A percentile compares a stretch with the other conserved stretches of the same genome.
Conservation (phyloP, 2,888 invertebrate species). For the Matsumyia berberina region DNA sequence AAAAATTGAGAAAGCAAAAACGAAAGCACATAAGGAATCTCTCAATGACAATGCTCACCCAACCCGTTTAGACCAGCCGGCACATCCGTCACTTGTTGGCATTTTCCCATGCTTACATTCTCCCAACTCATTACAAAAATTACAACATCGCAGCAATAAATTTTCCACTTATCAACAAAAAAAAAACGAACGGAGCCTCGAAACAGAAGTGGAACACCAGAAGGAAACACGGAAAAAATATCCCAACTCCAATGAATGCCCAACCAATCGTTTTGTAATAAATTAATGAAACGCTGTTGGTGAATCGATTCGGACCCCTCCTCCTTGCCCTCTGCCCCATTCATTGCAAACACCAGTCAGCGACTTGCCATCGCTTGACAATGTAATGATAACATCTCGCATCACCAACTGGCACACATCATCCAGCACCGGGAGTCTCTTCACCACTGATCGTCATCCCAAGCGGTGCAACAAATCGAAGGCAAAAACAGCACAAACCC, state of each 20-base stretch:
- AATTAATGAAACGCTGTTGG: conserved; percentile 70
- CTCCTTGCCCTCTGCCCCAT: no score
- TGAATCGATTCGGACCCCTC: conserved; percentile 29
- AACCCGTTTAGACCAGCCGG: conserved; percentile 26
- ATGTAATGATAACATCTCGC: conserved; percentile 62
- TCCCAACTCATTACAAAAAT: conserved; percentile 57
- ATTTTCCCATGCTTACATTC: conserved; percentile 62
- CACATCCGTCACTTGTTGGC: conserved; percentile 38
- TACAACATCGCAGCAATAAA: conserved; percentile 71
- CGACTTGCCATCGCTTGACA: conserved; percentile 37
- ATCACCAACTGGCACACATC: conserved; percentile 65
- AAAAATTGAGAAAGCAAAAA: no score
- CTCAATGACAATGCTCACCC: conserved; percentile 2
- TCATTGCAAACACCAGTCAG: conserved; percentile 34
- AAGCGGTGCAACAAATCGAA: conserved; percentile 20
- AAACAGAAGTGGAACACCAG: conserved; percentile 53
- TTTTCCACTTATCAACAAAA: conserved; percentile 72
- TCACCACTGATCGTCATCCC: conserved; percentile 11
- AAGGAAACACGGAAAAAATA: conserved; percentile 42
- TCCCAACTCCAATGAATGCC: conserved; percentile 49
- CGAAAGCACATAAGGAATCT: no score
- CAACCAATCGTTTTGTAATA: conserved; percentile 73
- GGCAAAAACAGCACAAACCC: conserved; percentile 19
- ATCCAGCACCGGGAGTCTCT: conserved; percentile 24
- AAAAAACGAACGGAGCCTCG: conserved; percentile 1